Percentiles rank a stretch among this genome's conserved stretches.
Conservation (phyloP, 2,797 vertebrate genomes). For the Halcyon chelicuti region DNA sequence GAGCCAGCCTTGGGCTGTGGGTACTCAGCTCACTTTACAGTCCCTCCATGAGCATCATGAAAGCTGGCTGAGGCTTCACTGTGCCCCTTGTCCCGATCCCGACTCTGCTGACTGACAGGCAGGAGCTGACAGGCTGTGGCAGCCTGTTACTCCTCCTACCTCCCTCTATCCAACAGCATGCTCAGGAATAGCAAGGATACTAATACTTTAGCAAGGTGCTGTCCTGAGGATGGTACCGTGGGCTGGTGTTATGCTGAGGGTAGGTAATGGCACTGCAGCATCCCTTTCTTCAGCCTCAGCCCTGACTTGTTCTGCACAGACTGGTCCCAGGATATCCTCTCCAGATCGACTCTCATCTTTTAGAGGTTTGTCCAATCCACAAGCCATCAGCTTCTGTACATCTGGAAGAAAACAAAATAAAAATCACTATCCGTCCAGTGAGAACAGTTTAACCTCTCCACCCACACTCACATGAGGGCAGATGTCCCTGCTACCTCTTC, state of each 20-base stretch:
- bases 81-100: background rate
- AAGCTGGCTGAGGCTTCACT: background rate
- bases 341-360: slow-evolving; percentile 60
- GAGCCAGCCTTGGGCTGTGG: background rate
- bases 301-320: background rate
- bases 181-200: background rate
- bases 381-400: slow-evolving; percentile 85
- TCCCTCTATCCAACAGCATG: background rate
- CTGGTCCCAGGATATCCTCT: background rate
- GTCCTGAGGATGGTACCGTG: slow-evolving; percentile 67
- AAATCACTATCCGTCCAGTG: background rate
- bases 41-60: background rate
- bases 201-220: background rate
- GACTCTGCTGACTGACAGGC: background rate
- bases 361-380: slow-evolving; percentile 74
- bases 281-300: slow-evolving; percentile 41
- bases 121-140: background rate
- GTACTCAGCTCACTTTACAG: background rate
- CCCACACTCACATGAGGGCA: background rate
- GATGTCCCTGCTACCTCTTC: background rate
- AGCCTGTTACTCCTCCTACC: background rate
- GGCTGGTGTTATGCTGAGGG: slow-evolving; percentile 75
- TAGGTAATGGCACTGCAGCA: slow-evolving; percentile 67
- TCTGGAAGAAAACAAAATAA: slow-evolving; percentile 77
- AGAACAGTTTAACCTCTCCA: background rate